These are phyloP conservation scores for Oreochromis mossambicus DNA, from an alignment of 2,797 vertebrate genomes.

Conservation along the genomic window DNA sequence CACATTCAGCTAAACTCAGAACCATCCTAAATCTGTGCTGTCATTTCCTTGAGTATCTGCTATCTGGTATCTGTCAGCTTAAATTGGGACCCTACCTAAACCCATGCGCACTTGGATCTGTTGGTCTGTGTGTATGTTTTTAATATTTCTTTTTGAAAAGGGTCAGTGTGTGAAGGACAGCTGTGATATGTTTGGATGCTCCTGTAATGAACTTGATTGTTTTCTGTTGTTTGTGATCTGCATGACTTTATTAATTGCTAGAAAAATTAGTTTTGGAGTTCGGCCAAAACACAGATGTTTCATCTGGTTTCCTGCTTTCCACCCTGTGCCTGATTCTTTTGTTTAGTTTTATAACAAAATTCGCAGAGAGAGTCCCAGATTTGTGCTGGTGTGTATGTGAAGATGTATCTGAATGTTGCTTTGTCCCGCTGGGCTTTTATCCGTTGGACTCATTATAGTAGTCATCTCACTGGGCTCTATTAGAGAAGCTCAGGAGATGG, in stretches of 20 bases:
- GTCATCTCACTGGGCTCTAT: slow-evolving; percentile 58
- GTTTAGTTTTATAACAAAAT: slow-evolving; percentile 43
- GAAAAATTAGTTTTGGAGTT: slow-evolving; percentile 5
- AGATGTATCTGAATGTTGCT: slow-evolving; percentile 46
- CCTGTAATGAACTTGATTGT: slow-evolving; percentile 6
- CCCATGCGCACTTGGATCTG: background rate
- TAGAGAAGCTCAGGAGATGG: slow-evolving; percentile 57
- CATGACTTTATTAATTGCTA: background rate
- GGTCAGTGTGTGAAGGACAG: background rate
- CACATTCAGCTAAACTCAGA: slow-evolving; percentile 35
- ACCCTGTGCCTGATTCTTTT: slow-evolving; percentile 37
- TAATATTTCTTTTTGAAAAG: background rate
- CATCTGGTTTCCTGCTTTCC: slow-evolving; percentile 4
- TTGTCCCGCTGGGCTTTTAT: slow-evolving; percentile 68
- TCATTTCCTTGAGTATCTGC: slow-evolving; percentile 29
- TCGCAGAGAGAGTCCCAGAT: slow-evolving; percentile 22
- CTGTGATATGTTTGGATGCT: background rate
- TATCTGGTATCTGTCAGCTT: slow-evolving; percentile 49
- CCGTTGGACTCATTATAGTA: slow-evolving; percentile 66
- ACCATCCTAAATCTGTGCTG: slow-evolving; percentile 21
- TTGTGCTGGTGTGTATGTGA: background rate
- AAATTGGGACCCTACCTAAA: slow-evolving; percentile 20
- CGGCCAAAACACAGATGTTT: slow-evolving; percentile 18
- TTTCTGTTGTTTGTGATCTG: slow-evolving; percentile 15
- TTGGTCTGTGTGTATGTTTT: background rate